These are phyloP conservation scores for Scytalopus superciliaris DNA, from an alignment of 2,113 vertebrate genomes.

Conservation along the genomic window DNA sequence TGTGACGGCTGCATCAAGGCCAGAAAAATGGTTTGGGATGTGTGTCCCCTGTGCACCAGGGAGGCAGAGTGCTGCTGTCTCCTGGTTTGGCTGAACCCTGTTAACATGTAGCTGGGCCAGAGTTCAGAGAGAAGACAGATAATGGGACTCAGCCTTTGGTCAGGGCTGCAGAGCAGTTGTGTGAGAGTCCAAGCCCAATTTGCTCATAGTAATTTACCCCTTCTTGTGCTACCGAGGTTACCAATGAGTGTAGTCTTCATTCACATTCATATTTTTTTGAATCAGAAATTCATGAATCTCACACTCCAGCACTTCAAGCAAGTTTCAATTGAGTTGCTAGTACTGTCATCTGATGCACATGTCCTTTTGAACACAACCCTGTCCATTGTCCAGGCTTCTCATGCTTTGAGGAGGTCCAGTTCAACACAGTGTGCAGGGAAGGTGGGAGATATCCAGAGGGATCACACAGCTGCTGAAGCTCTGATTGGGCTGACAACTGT, in stretches of 20 bases:
- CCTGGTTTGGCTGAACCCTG: neutral
- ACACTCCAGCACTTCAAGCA: neutral
- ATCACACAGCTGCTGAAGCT: neutral
- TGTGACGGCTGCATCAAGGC: neutral
- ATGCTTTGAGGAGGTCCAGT: neutral
- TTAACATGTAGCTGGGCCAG: neutral
- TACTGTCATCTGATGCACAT: neutral
- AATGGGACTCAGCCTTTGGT: neutral
- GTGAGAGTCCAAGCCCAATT: neutral
- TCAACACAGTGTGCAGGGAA: neutral
- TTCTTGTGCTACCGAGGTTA: neutral
- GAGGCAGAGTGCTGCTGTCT: neutral
- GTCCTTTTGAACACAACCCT: neutral
- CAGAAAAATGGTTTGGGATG: neutral
- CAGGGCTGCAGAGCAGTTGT: neutral
- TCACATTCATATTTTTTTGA: neutral
- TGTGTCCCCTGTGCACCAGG: no score
- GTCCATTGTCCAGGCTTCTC: neutral
- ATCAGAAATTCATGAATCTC: neutral
- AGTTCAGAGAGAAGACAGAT: neutral
- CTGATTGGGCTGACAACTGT: neutral
- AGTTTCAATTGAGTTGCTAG: neutral
- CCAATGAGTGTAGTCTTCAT: neutral
- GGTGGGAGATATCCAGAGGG: neutral
- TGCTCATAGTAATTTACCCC: neutral